Evolutionary conservation across 1,140 invertebrate genomes (phyloP).

Genomic region (Drosophila parvula): DNA sequence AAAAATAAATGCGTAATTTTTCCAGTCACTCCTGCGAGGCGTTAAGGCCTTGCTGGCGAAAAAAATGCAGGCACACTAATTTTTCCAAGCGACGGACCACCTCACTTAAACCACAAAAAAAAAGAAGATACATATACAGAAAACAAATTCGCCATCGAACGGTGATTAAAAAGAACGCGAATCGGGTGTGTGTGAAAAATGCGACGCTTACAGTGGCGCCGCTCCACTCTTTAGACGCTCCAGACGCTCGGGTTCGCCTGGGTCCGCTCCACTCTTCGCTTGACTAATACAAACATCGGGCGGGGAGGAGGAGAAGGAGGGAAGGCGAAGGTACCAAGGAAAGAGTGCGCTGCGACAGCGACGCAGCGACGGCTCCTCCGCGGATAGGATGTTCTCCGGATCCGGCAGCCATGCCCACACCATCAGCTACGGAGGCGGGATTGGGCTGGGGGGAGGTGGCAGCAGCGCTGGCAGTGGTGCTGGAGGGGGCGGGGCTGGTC

Average conservation of each 20-base stretch:
- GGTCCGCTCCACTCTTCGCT: conserved; percentile 23
- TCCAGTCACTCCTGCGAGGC: conserved; percentile 1
- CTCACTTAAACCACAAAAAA: conserved; percentile 46
- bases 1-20: not conserved
- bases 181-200: conserved; percentile 33
- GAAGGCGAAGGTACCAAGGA: conserved; percentile 24
- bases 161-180: conserved; percentile 14
- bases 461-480: conserved; percentile 16
- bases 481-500: conserved; percentile 41
- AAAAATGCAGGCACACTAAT: not conserved
- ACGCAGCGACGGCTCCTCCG: conserved; percentile 22
- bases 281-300: conserved; percentile 41
- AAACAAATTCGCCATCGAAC: conserved; percentile 57
- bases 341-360: conserved; percentile 15
- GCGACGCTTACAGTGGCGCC: conserved; percentile 29
- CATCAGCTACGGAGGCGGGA: conserved; percentile 43
- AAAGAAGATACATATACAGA: conserved; percentile 63
- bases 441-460: conserved; percentile 32
- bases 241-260: conserved; percentile 37
- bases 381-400: conserved; percentile 46
- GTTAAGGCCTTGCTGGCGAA: not conserved
- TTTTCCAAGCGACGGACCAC: conserved; percentile 20
- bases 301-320: conserved; percentile 36
- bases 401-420: conserved; percentile 41
- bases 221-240: conserved; percentile 28